phyloP scores from a whole-genome alignment of 2,113 vertebrate genomes.

The Paramormyrops kingsleyae region DNA sequence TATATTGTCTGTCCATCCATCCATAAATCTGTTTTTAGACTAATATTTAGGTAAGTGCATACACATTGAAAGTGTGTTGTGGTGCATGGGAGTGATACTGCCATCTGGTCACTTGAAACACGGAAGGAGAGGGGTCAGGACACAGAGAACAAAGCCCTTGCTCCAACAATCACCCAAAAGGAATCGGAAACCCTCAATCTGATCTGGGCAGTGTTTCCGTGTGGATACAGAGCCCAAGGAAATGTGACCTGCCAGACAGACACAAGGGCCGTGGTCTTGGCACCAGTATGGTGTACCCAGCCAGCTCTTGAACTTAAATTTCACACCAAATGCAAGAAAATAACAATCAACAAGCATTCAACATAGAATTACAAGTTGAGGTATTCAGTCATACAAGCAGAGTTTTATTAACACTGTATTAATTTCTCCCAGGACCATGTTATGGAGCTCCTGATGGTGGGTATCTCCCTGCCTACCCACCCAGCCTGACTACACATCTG shows the following conservation, averaged over 20 bases:
- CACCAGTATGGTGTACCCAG: neutral
- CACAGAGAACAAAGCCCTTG: constrained; percentile 30
- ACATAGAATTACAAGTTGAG: neutral
- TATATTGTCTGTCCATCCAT: neutral
- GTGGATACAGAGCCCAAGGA: constrained; percentile 13
- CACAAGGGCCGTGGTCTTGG: neutral
- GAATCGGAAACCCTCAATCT: constrained; percentile 39
- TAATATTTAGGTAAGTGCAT: neutral
- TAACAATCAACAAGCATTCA: neutral
- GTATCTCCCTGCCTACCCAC: neutral
- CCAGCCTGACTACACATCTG: neutral
- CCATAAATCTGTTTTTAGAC: neutral
- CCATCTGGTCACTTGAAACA: constrained; percentile 23
- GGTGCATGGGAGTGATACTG: constrained; percentile 10
- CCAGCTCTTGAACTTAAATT: neutral
- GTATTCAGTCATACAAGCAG: neutral
- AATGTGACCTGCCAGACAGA: neutral
- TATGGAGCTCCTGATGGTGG: neutral
- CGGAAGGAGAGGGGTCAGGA: constrained; percentile 27
- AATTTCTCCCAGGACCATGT: neutral
- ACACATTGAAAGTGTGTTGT: neutral
- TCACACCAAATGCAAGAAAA: neutral
- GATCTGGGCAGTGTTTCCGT: constrained; percentile 37
- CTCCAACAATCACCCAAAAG: constrained; percentile 33
- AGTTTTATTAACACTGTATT: neutral